Conservation (phyloP, 2,113 vertebrate species). For the Archocentrus centrarchus region DNA sequence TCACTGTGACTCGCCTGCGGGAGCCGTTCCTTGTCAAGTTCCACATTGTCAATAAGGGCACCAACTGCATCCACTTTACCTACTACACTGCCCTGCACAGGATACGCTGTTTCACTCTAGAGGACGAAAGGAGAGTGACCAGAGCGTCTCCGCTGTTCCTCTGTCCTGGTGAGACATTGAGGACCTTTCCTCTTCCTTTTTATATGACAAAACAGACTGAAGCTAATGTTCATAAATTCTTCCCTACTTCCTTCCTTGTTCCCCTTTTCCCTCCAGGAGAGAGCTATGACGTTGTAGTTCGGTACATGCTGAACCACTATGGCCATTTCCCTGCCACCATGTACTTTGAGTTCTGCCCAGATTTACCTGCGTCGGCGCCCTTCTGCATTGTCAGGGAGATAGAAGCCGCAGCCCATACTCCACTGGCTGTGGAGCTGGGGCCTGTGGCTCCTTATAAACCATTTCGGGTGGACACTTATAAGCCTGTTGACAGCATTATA, state of each 20-base stretch:
- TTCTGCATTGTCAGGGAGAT: conserved; percentile 87
- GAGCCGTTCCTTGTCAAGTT: conserved; percentile 66
- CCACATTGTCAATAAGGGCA: conserved; percentile 79
- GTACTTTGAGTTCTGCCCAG: conserved; percentile 84
- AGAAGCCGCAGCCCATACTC: conserved; percentile 74
- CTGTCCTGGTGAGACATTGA: conserved; percentile 80
- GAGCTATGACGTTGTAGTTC: conserved; percentile 78
- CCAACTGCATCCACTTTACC: conserved; percentile 74
- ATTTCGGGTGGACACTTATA: conserved; percentile 58
- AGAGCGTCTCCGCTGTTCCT: conserved; percentile 75
- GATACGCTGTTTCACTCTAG: conserved; percentile 73
- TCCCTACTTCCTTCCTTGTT: not conserved
- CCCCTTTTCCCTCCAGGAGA: conserved; percentile 68
- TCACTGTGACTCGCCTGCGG: conserved; percentile 56
- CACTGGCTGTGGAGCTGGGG: conserved; percentile 82
- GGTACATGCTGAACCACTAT: conserved; percentile 75
- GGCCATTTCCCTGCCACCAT: conserved; percentile 83
- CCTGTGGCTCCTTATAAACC: conserved; percentile 83
- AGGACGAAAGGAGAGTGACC: conserved; percentile 68
- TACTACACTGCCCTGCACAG: conserved; percentile 70
- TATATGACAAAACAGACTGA: not conserved
- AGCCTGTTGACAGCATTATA: conserved; percentile 49
- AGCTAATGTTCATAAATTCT: not conserved
- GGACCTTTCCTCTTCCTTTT: not conserved
- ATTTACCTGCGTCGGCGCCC: conserved; percentile 38